These are phyloP conservation scores for Lerista edwardsae DNA, from an alignment of 2,797 vertebrate species.

Conservation along the genomic window DNA sequence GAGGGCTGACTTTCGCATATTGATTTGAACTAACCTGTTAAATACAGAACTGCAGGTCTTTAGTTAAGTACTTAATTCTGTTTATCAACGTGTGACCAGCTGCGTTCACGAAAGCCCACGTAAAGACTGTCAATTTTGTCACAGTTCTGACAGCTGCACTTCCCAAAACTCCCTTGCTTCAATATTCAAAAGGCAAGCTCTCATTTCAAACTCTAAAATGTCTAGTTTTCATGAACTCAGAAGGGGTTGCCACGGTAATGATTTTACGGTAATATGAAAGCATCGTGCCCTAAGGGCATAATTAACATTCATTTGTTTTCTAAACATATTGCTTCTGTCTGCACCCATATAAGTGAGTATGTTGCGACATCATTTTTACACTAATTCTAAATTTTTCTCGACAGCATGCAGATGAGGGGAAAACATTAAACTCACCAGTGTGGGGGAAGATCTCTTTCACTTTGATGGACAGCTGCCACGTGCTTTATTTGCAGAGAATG, in stretches of 20 bases:
- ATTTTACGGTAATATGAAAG: background rate
- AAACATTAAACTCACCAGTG: background rate
- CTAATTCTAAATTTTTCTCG: background rate
- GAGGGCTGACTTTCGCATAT: background rate
- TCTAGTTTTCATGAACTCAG: too few species aligned
- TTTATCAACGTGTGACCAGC: background rate
- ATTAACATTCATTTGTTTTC: too few species aligned
- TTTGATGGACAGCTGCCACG: background rate
- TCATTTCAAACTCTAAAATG: background rate
- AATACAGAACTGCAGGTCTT: background rate
- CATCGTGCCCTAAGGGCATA: background rate
- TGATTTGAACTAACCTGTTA: background rate
- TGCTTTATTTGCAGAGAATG: background rate
- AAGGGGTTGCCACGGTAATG: background rate
- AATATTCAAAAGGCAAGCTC: background rate
- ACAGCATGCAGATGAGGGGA: background rate
- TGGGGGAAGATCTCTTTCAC: background rate
- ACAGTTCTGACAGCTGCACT: background rate
- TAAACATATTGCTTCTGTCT: too few species aligned
- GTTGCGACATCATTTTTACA: background rate
- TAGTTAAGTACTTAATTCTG: constrained; percentile 2
- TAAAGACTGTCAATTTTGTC: background rate
- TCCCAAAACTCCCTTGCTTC: background rate
- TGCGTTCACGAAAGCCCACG: background rate
- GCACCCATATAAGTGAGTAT: too few species aligned